Evolutionary conservation across 2,888 invertebrate species (phyloP).

Genomic region (Nephrocerus scutellatus): DNA sequence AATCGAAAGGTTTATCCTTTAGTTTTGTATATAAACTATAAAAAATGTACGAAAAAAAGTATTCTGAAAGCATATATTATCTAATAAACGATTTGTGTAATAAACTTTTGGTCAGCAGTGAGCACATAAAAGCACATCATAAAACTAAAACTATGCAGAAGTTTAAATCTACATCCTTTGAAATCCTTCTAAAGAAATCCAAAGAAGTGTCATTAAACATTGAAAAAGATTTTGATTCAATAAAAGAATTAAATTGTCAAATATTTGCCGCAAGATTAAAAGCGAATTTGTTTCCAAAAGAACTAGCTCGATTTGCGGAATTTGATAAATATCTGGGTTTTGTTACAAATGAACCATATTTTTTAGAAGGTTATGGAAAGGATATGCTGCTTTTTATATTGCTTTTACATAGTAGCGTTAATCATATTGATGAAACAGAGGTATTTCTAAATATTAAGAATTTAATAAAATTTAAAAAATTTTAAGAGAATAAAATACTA

Average conservation of each 20-base stretch:
- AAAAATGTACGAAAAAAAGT: slow-evolving; percentile 25
- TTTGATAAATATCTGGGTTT: slow-evolving; percentile 28
- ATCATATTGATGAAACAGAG: slow-evolving; percentile 18
- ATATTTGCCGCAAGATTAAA: slow-evolving; percentile 31
- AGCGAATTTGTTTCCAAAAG: slow-evolving; percentile 23
- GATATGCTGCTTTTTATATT: slow-evolving; percentile 28
- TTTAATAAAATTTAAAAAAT: background rate
- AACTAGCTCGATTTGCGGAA: slow-evolving; percentile 24
- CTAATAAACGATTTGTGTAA: slow-evolving; percentile 31
- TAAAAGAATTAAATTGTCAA: slow-evolving; percentile 29
- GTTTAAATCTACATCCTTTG: slow-evolving; percentile 29
- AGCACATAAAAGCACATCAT: slow-evolving; percentile 14
- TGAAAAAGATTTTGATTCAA: slow-evolving; percentile 27
- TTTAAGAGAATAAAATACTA: background rate
- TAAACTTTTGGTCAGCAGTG: slow-evolving; percentile 19
- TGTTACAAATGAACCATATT: slow-evolving; percentile 25
- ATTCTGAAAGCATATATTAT: slow-evolving; percentile 32
- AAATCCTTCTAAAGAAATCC: slow-evolving; percentile 33
- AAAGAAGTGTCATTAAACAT: slow-evolving; percentile 17
- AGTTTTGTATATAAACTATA: too few species aligned
- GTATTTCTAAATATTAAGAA: slow-evolving; percentile 9
- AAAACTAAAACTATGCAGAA: slow-evolving; percentile 28
- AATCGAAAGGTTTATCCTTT: too few species aligned
- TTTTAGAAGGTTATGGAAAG: slow-evolving; percentile 26
- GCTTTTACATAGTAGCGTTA: slow-evolving; percentile 23